phyloP scores from a whole-genome alignment of 2,113 vertebrate genomes.

The Semnopithecus entellus region DNA sequence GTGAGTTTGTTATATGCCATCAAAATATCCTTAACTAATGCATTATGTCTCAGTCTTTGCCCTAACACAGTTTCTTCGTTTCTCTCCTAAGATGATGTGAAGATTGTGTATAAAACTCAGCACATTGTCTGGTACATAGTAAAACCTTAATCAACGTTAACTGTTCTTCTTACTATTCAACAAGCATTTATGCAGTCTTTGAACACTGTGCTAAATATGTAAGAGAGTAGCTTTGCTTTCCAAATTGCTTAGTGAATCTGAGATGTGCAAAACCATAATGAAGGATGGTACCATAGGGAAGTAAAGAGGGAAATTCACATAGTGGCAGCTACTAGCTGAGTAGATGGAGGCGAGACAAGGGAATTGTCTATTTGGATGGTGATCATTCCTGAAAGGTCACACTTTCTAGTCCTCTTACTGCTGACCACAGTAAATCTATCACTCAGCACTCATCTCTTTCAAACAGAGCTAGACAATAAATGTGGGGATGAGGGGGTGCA shows the following conservation, averaged over 20 bases:
- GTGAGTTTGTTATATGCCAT: neutral
- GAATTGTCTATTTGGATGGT: neutral
- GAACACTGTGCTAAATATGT: neutral
- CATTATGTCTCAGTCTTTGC: neutral
- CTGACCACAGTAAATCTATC: neutral
- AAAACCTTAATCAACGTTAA: conserved; percentile 41
- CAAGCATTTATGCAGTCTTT: conserved; percentile 9
- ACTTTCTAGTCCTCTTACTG: neutral
- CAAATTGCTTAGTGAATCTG: conserved; percentile 48
- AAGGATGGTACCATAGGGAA: neutral
- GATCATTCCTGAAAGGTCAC: neutral
- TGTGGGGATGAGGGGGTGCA: neutral
- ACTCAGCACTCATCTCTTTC: neutral
- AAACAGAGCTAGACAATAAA: neutral
- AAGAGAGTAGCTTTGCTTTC: conserved; percentile 14
- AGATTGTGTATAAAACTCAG: conserved; percentile 33
- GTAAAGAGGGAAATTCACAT: neutral
- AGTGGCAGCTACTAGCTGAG: neutral
- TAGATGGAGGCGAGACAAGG: neutral
- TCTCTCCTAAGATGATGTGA: conserved; percentile 7
- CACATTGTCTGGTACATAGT: neutral
- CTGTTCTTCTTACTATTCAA: conserved; percentile 25
- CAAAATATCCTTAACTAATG: neutral
- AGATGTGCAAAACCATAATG: neutral
- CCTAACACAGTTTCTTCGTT: neutral